phyloP scores from a whole-genome alignment of 35 echinoderm and acorn worm species.

The Diadema setosum region DNA sequence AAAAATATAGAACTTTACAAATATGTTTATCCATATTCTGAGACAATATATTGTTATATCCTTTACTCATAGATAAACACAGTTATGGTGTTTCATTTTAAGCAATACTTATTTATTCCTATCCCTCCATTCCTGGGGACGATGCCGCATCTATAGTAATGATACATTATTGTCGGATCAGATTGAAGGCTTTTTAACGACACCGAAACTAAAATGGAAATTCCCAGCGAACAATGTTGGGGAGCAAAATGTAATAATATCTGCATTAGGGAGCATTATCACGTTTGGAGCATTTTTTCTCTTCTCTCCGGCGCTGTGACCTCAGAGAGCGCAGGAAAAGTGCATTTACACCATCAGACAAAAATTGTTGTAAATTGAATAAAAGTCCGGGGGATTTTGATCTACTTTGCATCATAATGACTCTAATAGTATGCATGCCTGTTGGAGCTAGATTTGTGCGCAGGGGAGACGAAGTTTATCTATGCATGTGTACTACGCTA shows the following conservation, averaged over 20 bases:
- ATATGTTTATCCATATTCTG: no score
- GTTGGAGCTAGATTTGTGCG: no score
- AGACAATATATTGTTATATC: no score
- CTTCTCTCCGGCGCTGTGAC: not conserved
- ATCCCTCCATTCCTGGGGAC: no score
- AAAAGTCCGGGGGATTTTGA: not conserved
- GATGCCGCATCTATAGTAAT: no score
- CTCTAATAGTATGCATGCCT: no score
- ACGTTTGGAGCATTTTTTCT: not conserved
- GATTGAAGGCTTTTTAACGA: not conserved
- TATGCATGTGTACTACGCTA: no score
- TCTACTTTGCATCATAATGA: slow-evolving; percentile 5
- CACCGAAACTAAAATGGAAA: not conserved
- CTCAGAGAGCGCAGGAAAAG: not conserved
- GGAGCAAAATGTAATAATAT: not conserved
- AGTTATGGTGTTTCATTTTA: no score
- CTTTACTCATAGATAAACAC: no score
- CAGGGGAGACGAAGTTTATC: no score
- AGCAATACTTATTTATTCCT: no score
- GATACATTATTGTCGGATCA: not conserved
- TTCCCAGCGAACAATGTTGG: not conserved
- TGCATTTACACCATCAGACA: not conserved
- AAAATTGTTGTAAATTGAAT: slow-evolving; percentile 9
- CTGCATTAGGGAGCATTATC: slow-evolving; percentile 5
- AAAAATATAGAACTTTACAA: no score